Percentiles rank a stretch among this genome's conserved stretches.
These are phyloP conservation scores for Cyprinodon tularosa DNA, from an alignment of 2,113 vertebrate species.

Conservation along the genomic window DNA sequence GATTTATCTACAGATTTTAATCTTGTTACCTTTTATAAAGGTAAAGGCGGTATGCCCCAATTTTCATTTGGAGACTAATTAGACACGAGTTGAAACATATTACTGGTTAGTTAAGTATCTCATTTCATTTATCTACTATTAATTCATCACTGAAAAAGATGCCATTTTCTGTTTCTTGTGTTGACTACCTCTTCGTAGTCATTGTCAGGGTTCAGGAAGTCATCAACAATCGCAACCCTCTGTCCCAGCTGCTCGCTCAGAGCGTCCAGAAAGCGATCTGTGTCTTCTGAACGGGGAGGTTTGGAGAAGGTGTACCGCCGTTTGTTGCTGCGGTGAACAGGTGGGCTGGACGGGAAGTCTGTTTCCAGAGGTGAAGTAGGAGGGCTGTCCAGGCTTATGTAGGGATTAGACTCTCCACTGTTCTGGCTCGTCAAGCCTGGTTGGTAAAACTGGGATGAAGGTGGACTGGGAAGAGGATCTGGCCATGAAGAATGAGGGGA, in stretches of 20 bases:
- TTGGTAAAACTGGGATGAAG: slow-evolving; percentile 75
- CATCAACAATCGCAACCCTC: slow-evolving; percentile 86
- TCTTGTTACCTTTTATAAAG: too few relatives aligned
- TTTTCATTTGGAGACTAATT: background rate
- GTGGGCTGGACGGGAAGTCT: slow-evolving; percentile 80
- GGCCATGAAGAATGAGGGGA: slow-evolving; percentile 79
- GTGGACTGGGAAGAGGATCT: slow-evolving; percentile 80
- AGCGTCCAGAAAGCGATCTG: slow-evolving; percentile 90
- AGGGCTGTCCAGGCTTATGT: slow-evolving; percentile 94
- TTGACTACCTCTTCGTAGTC: slow-evolving; percentile 92
- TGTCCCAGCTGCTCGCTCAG: slow-evolving; percentile 93
- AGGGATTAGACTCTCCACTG: slow-evolving; percentile 95
- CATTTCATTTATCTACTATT: background rate
- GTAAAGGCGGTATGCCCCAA: background rate
- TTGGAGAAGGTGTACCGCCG: slow-evolving; percentile 94
- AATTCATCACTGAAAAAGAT: too few relatives aligned
- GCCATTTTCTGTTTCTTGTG: background rate
- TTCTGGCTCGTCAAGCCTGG: slow-evolving; percentile 87
- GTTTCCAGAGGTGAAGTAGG: slow-evolving; percentile 86
- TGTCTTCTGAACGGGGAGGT: slow-evolving; percentile 87
- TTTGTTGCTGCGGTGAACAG: slow-evolving; percentile 74
- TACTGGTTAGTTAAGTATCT: background rate
- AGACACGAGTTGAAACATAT: background rate
- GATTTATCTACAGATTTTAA: too few relatives aligned
- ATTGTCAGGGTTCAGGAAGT: slow-evolving; percentile 93